Evolutionary conservation across 2,888 invertebrate species (phyloP).

Genomic region (Lithosia quadra): DNA sequence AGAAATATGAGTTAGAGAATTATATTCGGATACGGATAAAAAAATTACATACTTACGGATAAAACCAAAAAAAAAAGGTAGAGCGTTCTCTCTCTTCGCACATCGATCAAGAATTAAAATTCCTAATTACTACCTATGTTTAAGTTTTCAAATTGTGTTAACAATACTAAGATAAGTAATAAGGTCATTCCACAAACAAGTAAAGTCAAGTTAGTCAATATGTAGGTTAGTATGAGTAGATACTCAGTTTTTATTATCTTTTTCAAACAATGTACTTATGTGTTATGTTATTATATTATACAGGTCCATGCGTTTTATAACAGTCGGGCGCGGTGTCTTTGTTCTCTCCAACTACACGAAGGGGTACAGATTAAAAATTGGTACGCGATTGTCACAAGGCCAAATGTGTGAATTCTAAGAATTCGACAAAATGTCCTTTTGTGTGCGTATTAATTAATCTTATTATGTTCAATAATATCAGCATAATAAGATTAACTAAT

Average conservation of each 20-base stretch:
- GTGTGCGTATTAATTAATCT: slow-evolving; percentile 15
- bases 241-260: neutral
- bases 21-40: too few species aligned
- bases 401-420: slow-evolving; percentile 51
- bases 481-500: slow-evolving; percentile 1
- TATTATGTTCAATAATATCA: slow-evolving; percentile 12
- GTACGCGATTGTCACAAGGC: slow-evolving; percentile 45
- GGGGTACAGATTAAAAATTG: slow-evolving; percentile 31
- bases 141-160: too few species aligned
- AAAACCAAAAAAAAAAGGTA: too few species aligned
- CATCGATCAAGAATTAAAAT: too few species aligned
- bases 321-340: slow-evolving; percentile 10
- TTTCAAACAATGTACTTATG: neutral
- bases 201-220: neutral
- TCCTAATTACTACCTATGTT: too few species aligned
- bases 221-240: neutral
- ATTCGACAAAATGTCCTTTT: slow-evolving; percentile 33
- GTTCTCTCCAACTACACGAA: slow-evolving; percentile 19
- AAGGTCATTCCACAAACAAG: too few species aligned
- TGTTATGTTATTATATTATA: too few species aligned
- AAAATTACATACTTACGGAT: too few species aligned
- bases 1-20: too few species aligned
- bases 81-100: too few species aligned
- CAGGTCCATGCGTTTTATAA: neutral
- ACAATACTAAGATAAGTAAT: too few species aligned